Evolutionary conservation across 2,113 vertebrate genomes (phyloP).

Genomic region (Raja brachyura): DNA sequence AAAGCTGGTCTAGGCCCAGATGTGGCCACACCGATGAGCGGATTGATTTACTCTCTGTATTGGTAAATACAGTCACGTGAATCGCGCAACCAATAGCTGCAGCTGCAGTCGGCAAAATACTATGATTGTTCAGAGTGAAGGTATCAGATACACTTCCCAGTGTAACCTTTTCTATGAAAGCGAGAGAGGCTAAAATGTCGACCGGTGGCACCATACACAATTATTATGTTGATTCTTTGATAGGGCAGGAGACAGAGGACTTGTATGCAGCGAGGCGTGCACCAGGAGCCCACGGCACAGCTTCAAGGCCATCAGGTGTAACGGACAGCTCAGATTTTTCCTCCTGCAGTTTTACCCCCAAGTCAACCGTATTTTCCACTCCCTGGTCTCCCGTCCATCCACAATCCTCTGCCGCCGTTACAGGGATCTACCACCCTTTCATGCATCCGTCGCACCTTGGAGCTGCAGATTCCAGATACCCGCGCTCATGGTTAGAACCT

Average conservation of each 20-base stretch:
- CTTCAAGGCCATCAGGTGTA: slow-evolving; percentile 83
- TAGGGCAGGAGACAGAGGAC: slow-evolving; percentile 90
- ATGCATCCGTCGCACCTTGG: slow-evolving; percentile 78
- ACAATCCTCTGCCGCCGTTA: slow-evolving; percentile 69
- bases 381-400: slow-evolving; percentile 86
- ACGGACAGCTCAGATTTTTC: slow-evolving; percentile 81
- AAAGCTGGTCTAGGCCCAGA: slow-evolving; percentile 15
- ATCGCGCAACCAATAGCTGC: slow-evolving; percentile 92
- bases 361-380: slow-evolving; percentile 82
- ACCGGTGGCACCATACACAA: slow-evolving; percentile 89
- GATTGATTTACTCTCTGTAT: slow-evolving; percentile 99
- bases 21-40: slow-evolving; percentile 56
- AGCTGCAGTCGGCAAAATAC: slow-evolving; percentile 93
- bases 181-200: slow-evolving; percentile 87
- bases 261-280: slow-evolving; percentile 82
- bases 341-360: slow-evolving; percentile 92
- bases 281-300: slow-evolving; percentile 71
- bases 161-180: slow-evolving; percentile 87
- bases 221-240: slow-evolving; percentile 95
- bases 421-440: slow-evolving; percentile 89
- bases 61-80: slow-evolving; percentile 99
- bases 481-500: slow-evolving; percentile 91
- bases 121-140: slow-evolving; percentile 90
- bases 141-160: slow-evolving; percentile 79
- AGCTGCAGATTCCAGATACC: slow-evolving; percentile 79